Conservation (phyloP, 1,140 invertebrate species). For the Tetramorium parvispinum region DNA sequence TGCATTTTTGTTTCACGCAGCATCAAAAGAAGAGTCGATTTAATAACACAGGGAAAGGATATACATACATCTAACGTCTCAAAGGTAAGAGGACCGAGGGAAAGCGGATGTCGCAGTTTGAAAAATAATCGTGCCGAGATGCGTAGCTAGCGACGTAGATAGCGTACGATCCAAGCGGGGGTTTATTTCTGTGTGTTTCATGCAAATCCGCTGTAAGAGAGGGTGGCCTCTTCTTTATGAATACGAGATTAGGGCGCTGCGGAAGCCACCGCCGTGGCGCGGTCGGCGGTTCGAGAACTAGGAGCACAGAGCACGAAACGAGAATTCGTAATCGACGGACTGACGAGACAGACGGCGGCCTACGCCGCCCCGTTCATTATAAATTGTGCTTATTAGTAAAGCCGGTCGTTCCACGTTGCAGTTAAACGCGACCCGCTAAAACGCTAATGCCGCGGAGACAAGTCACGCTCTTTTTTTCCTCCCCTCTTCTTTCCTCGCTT, state of each 20-base stretch:
- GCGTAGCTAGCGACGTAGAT: slow-evolving; percentile 50
- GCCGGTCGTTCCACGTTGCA: slow-evolving; percentile 49
- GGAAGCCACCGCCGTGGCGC: slow-evolving; percentile 56
- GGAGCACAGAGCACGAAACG: slow-evolving; percentile 61
- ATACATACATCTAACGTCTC: neutral
- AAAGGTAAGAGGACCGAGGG: neutral
- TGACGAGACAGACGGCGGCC: slow-evolving; percentile 47
- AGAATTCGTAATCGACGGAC: slow-evolving; percentile 70
- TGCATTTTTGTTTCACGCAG: neutral
- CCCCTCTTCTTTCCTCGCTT: neutral
- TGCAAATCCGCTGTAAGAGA: slow-evolving; percentile 63
- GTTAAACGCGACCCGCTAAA: slow-evolving; percentile 24
- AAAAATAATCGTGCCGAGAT: slow-evolving; percentile 68
- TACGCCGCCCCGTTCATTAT: slow-evolving; percentile 64
- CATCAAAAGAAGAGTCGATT: slow-evolving; percentile 16
- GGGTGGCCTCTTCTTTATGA: slow-evolving; percentile 69
- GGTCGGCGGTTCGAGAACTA: slow-evolving; percentile 38
- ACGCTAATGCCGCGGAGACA: slow-evolving; percentile 8
- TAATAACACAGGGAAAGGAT: neutral
- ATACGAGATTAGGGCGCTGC: slow-evolving; percentile 68
- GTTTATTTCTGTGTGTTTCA: slow-evolving; percentile 57
- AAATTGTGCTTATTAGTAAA: slow-evolving; percentile 70
- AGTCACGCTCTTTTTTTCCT: slow-evolving; percentile 23
- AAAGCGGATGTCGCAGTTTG: slow-evolving; percentile 19
- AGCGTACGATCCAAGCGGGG: slow-evolving; percentile 52